A percentile compares a stretch with the other conserved stretches of the same genome.
Conservation (phyloP, 2,797 vertebrate genomes). For the Nyctalus aviator region DNA sequence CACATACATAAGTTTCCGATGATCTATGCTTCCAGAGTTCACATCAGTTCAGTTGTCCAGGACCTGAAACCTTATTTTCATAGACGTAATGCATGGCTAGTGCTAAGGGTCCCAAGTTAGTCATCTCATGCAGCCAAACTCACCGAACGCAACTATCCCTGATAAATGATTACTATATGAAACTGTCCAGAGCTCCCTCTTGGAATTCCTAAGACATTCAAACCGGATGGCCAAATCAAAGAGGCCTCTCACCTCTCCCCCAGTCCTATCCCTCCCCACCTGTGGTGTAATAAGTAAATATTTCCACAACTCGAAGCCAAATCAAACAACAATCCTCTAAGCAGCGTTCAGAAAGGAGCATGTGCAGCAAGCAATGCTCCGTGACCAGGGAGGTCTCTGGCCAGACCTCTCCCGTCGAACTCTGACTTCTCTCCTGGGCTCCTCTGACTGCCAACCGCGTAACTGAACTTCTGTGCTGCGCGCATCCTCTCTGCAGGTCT, state of each 20-base stretch:
- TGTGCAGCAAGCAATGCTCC: not conserved
- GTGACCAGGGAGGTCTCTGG: not conserved
- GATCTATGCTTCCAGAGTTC: not conserved
- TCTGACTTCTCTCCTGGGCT: not conserved
- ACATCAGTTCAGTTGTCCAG: not conserved
- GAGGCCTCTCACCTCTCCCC: not conserved
- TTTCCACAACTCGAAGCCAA: not conserved
- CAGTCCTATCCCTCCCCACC: not conserved
- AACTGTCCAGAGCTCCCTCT: not conserved
- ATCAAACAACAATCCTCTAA: not conserved
- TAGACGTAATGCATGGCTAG: not conserved
- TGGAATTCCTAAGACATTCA: not conserved
- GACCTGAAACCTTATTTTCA: not conserved
- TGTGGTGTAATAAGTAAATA: not conserved
- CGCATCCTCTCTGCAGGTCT: not conserved
- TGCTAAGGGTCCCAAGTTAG: not conserved
- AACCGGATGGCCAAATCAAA: not conserved
- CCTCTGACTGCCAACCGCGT: not conserved
- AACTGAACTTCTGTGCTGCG: not conserved
- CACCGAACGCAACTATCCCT: not conserved
- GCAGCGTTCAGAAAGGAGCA: not conserved
- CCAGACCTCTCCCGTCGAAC: not conserved
- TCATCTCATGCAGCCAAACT: not conserved
- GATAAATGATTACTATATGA: not conserved
- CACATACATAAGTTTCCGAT: not conserved